These are phyloP conservation scores for Calameuta filiformis DNA, from an alignment of 2,888 invertebrate genomes.

Conservation along the genomic window DNA sequence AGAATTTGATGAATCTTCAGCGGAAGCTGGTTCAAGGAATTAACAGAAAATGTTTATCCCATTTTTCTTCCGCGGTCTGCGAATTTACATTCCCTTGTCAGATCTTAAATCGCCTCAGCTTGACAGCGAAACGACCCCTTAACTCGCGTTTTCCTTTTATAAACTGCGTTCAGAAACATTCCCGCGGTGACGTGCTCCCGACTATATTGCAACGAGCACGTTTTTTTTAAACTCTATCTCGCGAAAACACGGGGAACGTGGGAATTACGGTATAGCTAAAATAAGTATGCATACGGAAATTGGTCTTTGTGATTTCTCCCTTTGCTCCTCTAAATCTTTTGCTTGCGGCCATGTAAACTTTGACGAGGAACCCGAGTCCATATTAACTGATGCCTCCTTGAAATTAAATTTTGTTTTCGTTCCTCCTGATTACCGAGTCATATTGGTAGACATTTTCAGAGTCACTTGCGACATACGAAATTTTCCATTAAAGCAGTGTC, in stretches of 20 bases:
- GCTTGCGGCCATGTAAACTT: background rate
- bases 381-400: background rate
- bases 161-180: no score
- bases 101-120: no score
- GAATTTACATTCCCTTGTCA: background rate
- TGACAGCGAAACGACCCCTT: no score
- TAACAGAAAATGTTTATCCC: background rate
- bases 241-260: no score
- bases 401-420: background rate
- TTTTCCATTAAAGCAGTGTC: background rate
- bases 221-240: no score
- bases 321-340: background rate
- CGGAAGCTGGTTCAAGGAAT: background rate
- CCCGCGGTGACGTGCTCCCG: no score
- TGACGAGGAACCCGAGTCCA: background rate
- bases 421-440: background rate
- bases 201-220: no score
- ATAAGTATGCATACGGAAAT: background rate
- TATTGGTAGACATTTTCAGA: background rate
- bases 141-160: no score
- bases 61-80: background rate
- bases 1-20: background rate
- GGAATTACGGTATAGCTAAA: background rate
- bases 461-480: background rate
- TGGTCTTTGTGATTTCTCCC: background rate